Evolutionary conservation across 1,140 invertebrate genomes (phyloP).

Genomic region (Galendromus occidentalis): DNA sequence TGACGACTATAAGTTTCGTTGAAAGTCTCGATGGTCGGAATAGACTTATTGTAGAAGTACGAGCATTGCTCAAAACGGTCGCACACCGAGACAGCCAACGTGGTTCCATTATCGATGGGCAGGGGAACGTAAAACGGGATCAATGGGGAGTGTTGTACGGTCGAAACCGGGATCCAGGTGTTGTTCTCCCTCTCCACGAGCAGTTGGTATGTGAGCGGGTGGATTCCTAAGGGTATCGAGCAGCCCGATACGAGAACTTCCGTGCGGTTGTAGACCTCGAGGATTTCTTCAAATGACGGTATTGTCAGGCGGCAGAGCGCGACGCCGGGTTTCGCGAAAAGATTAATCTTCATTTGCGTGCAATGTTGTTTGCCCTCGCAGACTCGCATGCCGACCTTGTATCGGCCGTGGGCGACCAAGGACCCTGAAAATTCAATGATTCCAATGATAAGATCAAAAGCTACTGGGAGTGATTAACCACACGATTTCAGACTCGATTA

Average conservation of each 20-base stretch:
- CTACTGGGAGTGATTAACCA: no score
- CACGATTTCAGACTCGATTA: no score
- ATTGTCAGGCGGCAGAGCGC: background rate
- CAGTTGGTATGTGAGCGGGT: background rate
- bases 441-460: no score
- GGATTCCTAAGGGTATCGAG: background rate
- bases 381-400: background rate
- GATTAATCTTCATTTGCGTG: background rate
- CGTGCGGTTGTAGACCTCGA: background rate
- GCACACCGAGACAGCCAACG: background rate
- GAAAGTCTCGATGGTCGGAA: background rate
- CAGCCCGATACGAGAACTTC: background rate
- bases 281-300: background rate
- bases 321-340: background rate
- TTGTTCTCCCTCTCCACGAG: conserved; percentile 2
- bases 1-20: background rate
- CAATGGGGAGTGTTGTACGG: background rate
- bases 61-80: conserved; percentile 5
- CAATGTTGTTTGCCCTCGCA: conserved; percentile 2
- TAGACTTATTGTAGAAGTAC: background rate
- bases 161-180: background rate
- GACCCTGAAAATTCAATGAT: background rate
- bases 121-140: background rate
- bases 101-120: background rate
- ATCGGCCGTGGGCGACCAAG: background rate